Base-by-base conservation (phyloP, 2,888 invertebrate genomes). In the Elysia crispata region DNA sequence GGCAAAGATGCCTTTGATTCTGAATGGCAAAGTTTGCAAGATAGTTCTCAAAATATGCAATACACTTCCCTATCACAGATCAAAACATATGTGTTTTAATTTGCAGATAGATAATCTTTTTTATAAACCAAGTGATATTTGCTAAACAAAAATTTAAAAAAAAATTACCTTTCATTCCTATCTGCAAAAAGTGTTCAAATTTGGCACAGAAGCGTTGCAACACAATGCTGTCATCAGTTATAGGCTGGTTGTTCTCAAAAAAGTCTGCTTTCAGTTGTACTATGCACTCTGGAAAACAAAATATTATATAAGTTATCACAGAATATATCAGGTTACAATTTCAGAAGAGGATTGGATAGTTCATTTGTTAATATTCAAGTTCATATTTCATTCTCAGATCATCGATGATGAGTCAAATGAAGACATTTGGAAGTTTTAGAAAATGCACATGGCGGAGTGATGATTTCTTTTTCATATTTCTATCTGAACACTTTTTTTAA, bases 121-220 rank as follows among this genome's bases (percentile, higher is more conserved):
- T 23, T 3, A 60, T 60, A 60, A 6, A 60, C 6, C 60, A 60
- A 20, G 3, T 60, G 20, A 13, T 15, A 5, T 15, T 5, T 3
- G 60, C 5, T 23, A 60, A 60, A 13, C 30, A 25, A 67, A 13
- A 67, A 30, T 67, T 6, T 67, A 28, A n/a, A 6, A 67, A 67
- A 25, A 1, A 25, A 67, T 67, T 85, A 92, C 93, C 91, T 91
- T 91, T 92, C 84, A 92, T 87, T 79, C 91, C 91, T 72, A 86
- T 81, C 49, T 90, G 90, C 15, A 93, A 87, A 33, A 93, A 85
- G 80, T 89, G 89, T 83, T 93, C 93, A 50, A 93, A 85, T 84
- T 92, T 93, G 54, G 90, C 90, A 86, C 92, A 92, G 79, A 93
- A 90, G 70, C 91, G 84, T 72, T 92, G 92, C 64, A 93, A 86